These are phyloP conservation scores for Apistogramma diplotaenia DNA, from an alignment of 2,113 vertebrate genomes.

Conservation along the genomic window DNA sequence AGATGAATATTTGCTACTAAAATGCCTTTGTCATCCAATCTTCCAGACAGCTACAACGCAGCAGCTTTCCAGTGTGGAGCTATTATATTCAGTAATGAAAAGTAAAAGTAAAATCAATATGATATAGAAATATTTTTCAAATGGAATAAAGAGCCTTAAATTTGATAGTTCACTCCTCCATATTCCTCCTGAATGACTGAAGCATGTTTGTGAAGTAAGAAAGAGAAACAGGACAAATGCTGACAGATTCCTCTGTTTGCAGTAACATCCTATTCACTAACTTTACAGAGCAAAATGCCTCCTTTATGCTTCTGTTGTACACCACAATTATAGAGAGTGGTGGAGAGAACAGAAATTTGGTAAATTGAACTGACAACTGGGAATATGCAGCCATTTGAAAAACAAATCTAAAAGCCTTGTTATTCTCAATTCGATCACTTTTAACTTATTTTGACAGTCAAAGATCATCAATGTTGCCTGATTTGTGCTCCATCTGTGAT, in stretches of 20 bases:
- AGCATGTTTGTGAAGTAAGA: neutral
- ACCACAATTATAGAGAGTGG: neutral
- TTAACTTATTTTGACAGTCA: neutral
- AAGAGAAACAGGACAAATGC: neutral
- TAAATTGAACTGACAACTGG: neutral
- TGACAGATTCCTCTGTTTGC: neutral
- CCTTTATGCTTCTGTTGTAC: neutral
- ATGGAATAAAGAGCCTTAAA: neutral
- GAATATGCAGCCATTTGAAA: neutral
- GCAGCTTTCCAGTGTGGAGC: slow-evolving; percentile 9
- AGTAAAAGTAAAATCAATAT: neutral
- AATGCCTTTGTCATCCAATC: slow-evolving; percentile 48
- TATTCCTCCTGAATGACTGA: neutral
- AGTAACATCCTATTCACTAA: neutral
- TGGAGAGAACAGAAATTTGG: neutral
- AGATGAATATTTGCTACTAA: slow-evolving; percentile 37
- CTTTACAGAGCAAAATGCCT: slow-evolving; percentile 7
- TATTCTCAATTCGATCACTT: neutral
- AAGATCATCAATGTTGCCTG: neutral
- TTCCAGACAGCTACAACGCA: slow-evolving; percentile 16
- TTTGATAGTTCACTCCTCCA: neutral
- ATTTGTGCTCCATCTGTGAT: neutral
- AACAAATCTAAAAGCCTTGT: neutral
- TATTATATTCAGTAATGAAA: neutral
- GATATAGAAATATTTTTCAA: neutral